A percentile compares a stretch with the other conserved stretches of the same genome.
Evolutionary conservation across 2,113 vertebrate species (phyloP).

Genomic region (Fukomys damarensis): DNA sequence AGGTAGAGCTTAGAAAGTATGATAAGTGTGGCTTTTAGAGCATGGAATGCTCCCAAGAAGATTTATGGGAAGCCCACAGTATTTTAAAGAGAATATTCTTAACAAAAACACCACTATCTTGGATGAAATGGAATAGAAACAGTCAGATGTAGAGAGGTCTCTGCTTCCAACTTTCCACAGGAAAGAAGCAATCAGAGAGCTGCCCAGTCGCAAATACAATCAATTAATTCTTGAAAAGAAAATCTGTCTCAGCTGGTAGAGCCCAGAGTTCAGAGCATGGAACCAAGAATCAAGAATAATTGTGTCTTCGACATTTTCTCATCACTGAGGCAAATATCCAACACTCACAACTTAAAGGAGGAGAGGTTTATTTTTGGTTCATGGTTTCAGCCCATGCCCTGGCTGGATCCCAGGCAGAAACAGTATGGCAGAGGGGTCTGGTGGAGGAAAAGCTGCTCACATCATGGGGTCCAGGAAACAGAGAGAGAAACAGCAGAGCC

Average conservation of each 20-base stretch:
- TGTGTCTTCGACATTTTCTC: not conserved
- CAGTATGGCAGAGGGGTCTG: not conserved
- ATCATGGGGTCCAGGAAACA: not conserved
- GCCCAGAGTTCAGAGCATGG: not conserved
- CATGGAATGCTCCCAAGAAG: not conserved
- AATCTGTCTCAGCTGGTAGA: not conserved
- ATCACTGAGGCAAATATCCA: not conserved
- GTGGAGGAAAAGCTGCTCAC: not conserved
- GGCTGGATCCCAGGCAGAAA: not conserved
- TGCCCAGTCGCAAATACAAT: not conserved
- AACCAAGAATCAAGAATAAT: not conserved
- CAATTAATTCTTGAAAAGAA: not conserved
- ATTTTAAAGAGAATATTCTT: constrained; percentile 14
- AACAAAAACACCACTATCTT: not conserved
- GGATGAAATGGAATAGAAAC: not conserved
- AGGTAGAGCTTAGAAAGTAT: not conserved
- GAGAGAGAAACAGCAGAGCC: not conserved
- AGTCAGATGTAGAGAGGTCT: not conserved
- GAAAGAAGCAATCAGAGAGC: not conserved
- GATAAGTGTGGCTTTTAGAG: not conserved
- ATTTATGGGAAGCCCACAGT: constrained; percentile 7
- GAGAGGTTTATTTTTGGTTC: not conserved
- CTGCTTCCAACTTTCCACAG: not conserved
- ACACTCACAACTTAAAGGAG: not conserved
- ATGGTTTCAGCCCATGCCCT: not conserved